Evolutionary conservation across 23 tunicate genomes (phyloP).

Genomic region (Ascidia mentula): DNA sequence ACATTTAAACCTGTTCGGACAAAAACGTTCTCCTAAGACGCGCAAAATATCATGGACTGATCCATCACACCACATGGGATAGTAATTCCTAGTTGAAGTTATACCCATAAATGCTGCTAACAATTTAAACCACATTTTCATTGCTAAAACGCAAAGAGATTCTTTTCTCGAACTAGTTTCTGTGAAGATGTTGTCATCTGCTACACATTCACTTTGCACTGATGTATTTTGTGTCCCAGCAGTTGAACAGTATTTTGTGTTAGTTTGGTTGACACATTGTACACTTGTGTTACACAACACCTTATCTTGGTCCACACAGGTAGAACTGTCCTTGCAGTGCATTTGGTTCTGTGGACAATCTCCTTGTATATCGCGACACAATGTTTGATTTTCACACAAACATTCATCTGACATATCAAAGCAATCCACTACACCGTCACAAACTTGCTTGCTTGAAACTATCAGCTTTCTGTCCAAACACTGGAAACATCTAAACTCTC

Average conservation of each 20-base stretch:
- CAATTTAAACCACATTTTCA: too few relatives aligned
- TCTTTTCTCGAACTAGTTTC: too few relatives aligned
- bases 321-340: neutral
- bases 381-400: neutral
- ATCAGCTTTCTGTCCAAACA: neutral
- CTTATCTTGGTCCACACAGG: neutral
- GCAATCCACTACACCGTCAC: slow-evolving; percentile 1
- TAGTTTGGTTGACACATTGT: neutral
- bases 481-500: slow-evolving; percentile 4
- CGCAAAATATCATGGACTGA: neutral
- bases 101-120: too few relatives aligned
- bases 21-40: neutral
- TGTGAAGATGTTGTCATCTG: too few relatives aligned
- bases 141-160: too few relatives aligned
- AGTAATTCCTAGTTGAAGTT: too few relatives aligned
- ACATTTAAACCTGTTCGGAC: neutral
- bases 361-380: neutral
- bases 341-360: neutral
- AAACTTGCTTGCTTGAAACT: neutral
- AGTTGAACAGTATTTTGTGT: neutral
- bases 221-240: too few relatives aligned
- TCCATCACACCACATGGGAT: neutral
- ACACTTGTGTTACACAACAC: neutral
- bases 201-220: too few relatives aligned
- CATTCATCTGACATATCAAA: slow-evolving; percentile 8